These are phyloP conservation scores for Dynastes maya DNA, from an alignment of 2,888 invertebrate species.

Conservation along the genomic window DNA sequence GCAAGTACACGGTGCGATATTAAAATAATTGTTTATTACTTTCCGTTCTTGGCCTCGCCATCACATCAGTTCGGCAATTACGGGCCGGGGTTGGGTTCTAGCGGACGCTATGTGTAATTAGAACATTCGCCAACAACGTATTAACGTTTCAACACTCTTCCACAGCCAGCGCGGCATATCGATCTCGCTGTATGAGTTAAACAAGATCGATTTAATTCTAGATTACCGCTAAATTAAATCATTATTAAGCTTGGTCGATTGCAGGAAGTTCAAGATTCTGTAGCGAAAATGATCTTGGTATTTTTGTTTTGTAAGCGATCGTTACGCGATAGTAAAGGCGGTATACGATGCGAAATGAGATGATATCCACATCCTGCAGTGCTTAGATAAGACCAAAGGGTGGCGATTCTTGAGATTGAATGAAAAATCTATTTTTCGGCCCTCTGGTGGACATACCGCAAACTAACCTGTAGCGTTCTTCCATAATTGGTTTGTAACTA, in stretches of 20 bases:
- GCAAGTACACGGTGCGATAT: slow-evolving; percentile 2
- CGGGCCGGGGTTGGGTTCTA: slow-evolving; percentile 7
- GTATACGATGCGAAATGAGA: no score
- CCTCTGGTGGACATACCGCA: no score
- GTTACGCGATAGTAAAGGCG: not conserved
- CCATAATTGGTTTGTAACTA: no score
- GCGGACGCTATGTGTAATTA: not conserved
- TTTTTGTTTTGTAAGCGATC: not conserved
- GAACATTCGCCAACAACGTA: not conserved
- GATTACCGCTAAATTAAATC: slow-evolving; percentile 19
- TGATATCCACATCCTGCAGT: no score
- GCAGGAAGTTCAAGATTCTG: not conserved
- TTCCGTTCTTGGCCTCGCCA: not conserved
- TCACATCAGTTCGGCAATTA: not conserved
- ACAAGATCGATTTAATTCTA: slow-evolving; percentile 22
- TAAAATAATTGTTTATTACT: slow-evolving; percentile 14
- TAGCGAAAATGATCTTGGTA: not conserved
- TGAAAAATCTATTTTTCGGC: no score
- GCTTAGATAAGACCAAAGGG: no score
- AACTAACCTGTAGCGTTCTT: no score
- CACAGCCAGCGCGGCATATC: not conserved
- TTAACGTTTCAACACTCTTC: slow-evolving; percentile 18
- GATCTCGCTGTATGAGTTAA: not conserved
- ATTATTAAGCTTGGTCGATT: slow-evolving; percentile 5
- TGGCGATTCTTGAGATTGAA: no score